Percentiles rank a stretch among this genome's conserved stretches.
Evolutionary conservation across 2,113 vertebrate species (phyloP).

Genomic region (Ardeotis arabs): DNA sequence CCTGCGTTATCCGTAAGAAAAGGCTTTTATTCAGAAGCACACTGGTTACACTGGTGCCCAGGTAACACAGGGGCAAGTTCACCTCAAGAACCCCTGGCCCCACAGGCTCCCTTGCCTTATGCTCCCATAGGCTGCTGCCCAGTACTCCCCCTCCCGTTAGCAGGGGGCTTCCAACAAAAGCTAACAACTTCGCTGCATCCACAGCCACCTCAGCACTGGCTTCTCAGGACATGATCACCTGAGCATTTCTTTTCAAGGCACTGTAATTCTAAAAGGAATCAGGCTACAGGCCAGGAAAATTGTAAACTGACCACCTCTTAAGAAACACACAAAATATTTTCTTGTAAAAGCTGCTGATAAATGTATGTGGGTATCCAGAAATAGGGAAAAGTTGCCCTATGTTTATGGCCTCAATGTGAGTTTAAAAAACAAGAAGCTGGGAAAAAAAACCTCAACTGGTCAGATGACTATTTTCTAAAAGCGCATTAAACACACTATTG

Average conservation of each 20-base stretch:
- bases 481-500: not conserved
- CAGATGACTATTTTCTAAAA: not conserved
- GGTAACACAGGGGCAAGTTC: not conserved
- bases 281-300: not conserved
- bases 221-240: not conserved
- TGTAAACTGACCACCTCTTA: not conserved
- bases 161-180: not conserved
- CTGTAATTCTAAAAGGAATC: not conserved
- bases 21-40: not conserved
- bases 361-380: not conserved
- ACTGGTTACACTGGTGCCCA: not conserved
- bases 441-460: accelerated
- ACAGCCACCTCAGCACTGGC: not conserved
- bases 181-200: not conserved
- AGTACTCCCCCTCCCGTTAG: not conserved
- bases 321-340: not conserved
- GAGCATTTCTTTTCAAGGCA: not conserved
- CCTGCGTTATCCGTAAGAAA: not conserved
- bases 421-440: not conserved
- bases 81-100: not conserved
- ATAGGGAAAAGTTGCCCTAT: not conserved
- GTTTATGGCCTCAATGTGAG: not conserved
- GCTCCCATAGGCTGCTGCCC: not conserved
- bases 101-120: not conserved
- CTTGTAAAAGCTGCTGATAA: not conserved